phyloP scores from a whole-genome alignment of 2,888 invertebrate species.

The Heliconius charithonia region DNA sequence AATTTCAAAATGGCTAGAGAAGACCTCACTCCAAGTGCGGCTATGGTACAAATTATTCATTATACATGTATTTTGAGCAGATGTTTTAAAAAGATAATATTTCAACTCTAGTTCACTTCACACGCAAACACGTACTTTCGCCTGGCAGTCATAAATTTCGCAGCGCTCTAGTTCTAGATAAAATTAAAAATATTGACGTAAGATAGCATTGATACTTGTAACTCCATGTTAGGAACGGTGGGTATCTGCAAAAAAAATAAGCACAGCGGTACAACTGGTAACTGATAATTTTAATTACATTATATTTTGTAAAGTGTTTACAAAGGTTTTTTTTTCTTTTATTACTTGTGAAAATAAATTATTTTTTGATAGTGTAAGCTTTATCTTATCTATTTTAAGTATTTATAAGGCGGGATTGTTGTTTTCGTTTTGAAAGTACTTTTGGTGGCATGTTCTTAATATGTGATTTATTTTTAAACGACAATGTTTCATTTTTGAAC shows the following conservation, averaged over 20 bases:
- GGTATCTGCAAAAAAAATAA: conserved; percentile 8
- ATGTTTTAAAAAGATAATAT: conserved; percentile 39
- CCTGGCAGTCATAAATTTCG: conserved; percentile 42
- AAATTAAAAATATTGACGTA: conserved; percentile 22
- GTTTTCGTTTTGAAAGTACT: neutral
- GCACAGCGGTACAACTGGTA: neutral
- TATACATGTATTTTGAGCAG: conserved; percentile 33
- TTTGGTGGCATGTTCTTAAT: neutral
- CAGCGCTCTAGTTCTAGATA: conserved; percentile 20
- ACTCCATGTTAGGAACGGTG: neutral
- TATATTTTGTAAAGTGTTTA: neutral
- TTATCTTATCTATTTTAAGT: neutral
- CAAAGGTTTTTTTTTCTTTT: neutral
- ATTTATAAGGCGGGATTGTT: neutral
- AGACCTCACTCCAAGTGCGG: neutral
- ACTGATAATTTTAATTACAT: neutral
- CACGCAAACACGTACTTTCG: conserved; percentile 43
- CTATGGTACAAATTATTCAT: conserved; percentile 25
- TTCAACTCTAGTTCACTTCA: conserved; percentile 29
- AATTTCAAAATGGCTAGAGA: conserved; percentile 9
- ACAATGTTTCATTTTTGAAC: no score
- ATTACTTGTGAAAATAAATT: neutral
- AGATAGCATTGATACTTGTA: neutral
- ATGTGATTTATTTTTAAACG: no score
- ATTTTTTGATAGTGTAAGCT: neutral